phyloP scores from a whole-genome alignment of 2,797 vertebrate genomes.

The Thaleichthys pacificus region DNA sequence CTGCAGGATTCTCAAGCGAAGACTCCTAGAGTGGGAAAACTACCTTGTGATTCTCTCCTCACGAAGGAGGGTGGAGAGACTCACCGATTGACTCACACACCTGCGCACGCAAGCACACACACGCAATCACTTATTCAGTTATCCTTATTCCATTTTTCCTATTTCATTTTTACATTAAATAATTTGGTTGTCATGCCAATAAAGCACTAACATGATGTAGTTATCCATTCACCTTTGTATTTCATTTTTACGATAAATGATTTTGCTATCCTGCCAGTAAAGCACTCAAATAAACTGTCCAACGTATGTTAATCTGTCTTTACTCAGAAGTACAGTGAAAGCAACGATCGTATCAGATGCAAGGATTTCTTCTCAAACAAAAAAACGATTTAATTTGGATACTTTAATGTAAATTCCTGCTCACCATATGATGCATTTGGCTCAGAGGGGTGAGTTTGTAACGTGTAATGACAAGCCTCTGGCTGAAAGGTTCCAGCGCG shows the following conservation, averaged over 20 bases:
- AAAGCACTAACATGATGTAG: background rate
- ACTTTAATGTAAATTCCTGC: background rate
- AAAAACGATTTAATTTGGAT: background rate
- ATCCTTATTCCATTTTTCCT: too few species aligned
- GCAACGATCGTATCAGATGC: too few species aligned
- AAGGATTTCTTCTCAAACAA: too few species aligned
- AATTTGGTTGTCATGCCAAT: too few species aligned
- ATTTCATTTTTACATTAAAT: background rate
- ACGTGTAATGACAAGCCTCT: background rate
- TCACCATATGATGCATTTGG: background rate
- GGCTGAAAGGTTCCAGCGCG: background rate
- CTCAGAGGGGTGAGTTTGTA: background rate
- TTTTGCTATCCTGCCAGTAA: too few species aligned
- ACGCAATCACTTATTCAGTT: background rate
- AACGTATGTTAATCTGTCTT: too few species aligned
- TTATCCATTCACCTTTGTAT: background rate
- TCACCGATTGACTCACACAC: conserved; percentile 61
- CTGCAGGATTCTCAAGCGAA: conserved; percentile 29
- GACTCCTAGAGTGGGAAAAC: conserved; percentile 58
- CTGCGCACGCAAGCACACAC: background rate
- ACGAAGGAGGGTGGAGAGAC: conserved; percentile 33
- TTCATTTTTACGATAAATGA: background rate
- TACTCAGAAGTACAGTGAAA: too few species aligned
- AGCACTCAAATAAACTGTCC: too few species aligned
- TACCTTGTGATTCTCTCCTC: conserved; percentile 37